Conservation (phyloP, 2,797 vertebrate species). For the Squalus acanthias region DNA sequence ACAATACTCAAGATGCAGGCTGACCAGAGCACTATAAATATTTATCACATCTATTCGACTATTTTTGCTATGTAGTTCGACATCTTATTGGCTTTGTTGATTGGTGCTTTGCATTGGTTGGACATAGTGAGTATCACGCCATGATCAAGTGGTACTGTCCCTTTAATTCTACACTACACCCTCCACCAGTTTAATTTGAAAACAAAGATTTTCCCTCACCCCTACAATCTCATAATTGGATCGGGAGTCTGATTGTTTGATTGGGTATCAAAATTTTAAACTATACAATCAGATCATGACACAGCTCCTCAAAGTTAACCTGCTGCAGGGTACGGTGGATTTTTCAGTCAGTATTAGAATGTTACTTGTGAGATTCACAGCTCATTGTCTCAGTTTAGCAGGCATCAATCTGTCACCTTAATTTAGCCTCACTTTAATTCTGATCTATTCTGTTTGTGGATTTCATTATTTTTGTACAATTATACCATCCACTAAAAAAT, state of each 20-base stretch:
- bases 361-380: background rate
- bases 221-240: background rate
- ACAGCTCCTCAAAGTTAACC: background rate
- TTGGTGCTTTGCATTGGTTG: too few relatives aligned
- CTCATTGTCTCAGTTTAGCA: background rate
- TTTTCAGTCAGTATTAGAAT: background rate
- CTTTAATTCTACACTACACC: background rate
- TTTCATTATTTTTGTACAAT: background rate
- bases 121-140: background rate
- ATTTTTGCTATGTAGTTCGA: background rate
- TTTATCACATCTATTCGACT: background rate
- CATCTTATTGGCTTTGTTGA: background rate
- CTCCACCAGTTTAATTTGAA: background rate
- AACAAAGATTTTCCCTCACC: background rate
- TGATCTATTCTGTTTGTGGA: background rate
- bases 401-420: too few relatives aligned
- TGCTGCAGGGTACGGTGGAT: background rate
- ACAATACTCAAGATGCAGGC: background rate
- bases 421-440: slow-evolving; percentile 15
- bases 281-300: background rate
- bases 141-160: background rate
- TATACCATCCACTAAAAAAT: background rate
- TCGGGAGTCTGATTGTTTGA: background rate
- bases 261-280: too few relatives aligned
- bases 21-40: background rate